Conservation (phyloP, 2,113 vertebrate genomes). For the Nipponia nippon region DNA sequence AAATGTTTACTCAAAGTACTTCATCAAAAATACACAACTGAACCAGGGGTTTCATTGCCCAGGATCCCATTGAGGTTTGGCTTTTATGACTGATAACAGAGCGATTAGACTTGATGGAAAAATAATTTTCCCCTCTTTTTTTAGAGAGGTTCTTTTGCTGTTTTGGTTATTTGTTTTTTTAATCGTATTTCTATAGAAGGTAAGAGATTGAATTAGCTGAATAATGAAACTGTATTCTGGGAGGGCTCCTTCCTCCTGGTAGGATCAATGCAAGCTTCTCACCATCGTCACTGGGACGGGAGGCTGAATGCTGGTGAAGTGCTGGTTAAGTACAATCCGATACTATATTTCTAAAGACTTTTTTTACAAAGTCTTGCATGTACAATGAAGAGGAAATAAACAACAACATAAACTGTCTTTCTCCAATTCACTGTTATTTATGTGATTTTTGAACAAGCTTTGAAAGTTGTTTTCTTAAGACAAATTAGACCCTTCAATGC, state of each 20-base stretch:
- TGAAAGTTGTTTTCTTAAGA: conserved; percentile 29
- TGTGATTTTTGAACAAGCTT: background rate
- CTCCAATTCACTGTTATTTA: background rate
- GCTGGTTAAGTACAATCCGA: background rate
- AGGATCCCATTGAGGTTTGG: background rate
- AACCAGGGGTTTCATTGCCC: background rate
- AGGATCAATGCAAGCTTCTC: background rate
- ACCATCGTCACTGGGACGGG: background rate
- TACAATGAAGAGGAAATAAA: conserved; percentile 4
- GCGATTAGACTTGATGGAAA: background rate
- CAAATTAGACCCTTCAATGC: background rate
- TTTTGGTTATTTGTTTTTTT: background rate
- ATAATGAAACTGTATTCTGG: background rate
- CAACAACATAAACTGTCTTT: background rate
- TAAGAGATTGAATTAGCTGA: background rate
- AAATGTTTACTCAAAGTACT: background rate
- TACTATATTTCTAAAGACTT: background rate
- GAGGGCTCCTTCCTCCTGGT: background rate
- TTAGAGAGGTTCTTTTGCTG: background rate
- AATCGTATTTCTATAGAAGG: background rate
- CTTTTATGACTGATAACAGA: background rate
- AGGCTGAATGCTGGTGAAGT: background rate
- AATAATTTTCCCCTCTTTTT: background rate
- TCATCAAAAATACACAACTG: background rate
- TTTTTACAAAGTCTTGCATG: background rate